Evolutionary conservation across 1,140 invertebrate genomes (phyloP), one percentile per base, ranked within the genome.

Genomic region (Nilaparvata lugens): DNA sequence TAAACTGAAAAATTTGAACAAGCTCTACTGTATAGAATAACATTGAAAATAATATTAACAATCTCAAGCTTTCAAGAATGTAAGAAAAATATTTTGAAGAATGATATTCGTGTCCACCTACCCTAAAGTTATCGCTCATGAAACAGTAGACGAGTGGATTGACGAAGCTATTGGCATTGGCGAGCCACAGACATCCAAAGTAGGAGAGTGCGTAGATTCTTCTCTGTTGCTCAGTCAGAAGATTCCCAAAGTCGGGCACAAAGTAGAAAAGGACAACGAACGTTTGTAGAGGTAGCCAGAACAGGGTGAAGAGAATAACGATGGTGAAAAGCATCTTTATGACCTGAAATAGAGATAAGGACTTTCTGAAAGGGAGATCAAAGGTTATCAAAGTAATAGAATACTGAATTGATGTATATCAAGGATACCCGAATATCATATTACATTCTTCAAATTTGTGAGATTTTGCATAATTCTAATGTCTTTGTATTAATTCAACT

Each of bases 141-240:
- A 83, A 79, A 68, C 81, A 81, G 66, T 84, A 84, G 43, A 84
- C 76, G 56, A 84, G 74, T 2, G 82, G 82, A 69, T 84, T 84
- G 62, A 82, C 79, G 71, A 78, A 81, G 63, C 75, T 78, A 68
- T 80, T 81, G 21, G 77, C 76, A 75, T 80, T 81, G 43, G 79
- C 77, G 6, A 81, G 66, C 78, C 78, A 81, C 64, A 81, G 77
- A 55, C 74, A 76, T 23, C 68, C 63, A 64, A 78, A 78, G 65
- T 77, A 80, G 13, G 69, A 69, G 21, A 70, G 63, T n/a, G 69
- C 71, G 67, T 74, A 75, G 7, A 66, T 14, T 5, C 63, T 52
- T 28, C 69, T 63, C 16, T 64, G 55, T 16, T 69, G 60, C 65
- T 72, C 63, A 7, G 68, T 66, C 51, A 70, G 52, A 58, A 70